Conservation (phyloP, 2,888 invertebrate species). For the Habroteleia sp. region DNA sequence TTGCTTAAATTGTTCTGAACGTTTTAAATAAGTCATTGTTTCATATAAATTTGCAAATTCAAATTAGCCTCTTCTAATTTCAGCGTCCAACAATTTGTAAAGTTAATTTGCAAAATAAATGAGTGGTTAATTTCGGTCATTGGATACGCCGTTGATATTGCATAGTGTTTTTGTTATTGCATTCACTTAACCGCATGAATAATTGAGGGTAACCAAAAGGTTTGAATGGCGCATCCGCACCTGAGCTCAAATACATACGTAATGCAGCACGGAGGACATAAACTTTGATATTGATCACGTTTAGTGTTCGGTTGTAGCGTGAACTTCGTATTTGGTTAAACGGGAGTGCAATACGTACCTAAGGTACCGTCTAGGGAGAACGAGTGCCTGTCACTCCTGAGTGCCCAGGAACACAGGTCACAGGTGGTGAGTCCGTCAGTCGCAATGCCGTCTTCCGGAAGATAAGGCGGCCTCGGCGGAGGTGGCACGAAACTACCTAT, state of each 20-base stretch:
- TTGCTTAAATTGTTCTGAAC: neutral
- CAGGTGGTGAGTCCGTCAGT: constrained; percentile 88
- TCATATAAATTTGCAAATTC: constrained; percentile 3
- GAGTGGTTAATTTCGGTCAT: constrained; percentile 17
- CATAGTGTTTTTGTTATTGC: constrained; percentile 44
- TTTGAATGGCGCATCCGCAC: constrained; percentile 29
- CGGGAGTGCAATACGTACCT: constrained; percentile 81
- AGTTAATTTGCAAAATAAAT: constrained; percentile 36
- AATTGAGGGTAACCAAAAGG: constrained; percentile 14
- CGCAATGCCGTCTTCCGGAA: constrained; percentile 84
- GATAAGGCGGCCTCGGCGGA: constrained; percentile 85
- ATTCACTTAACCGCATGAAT: constrained; percentile 53
- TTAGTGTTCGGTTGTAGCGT: constrained; percentile 6
- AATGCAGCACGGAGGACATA: constrained; percentile 45
- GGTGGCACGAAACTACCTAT: constrained; percentile 84
- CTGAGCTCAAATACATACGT: constrained; percentile 50
- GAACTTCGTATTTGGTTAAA: constrained; percentile 33
- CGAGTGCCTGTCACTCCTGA: constrained; percentile 83
- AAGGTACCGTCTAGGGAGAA: constrained; percentile 84
- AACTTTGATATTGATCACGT: constrained; percentile 51
- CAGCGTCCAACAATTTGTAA: constrained; percentile 7
- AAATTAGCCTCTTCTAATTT: constrained; percentile 5
- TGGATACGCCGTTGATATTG: neutral
- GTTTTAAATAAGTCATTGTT: neutral
- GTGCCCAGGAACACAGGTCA: constrained; percentile 88